phyloP scores from a whole-genome alignment of 2,888 invertebrate genomes.

The Drosophila anceps region DNA sequence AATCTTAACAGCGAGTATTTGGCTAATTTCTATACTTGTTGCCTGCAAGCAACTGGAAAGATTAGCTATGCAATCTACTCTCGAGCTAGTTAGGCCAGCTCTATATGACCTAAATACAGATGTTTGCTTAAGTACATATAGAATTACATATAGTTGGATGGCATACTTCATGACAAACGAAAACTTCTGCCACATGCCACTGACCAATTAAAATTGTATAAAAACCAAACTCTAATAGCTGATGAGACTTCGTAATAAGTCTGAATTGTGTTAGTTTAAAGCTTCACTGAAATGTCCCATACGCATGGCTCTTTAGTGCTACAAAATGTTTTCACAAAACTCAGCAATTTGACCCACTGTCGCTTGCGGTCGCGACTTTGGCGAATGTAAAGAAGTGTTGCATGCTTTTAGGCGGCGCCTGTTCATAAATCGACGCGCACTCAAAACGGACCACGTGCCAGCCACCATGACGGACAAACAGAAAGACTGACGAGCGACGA shows the following conservation, averaged over 20 bases:
- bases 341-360: conserved; percentile 17
- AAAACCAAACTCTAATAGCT: not conserved
- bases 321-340: not conserved
- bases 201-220: too few species aligned
- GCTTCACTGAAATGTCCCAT: not conserved
- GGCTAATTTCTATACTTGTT: too few species aligned
- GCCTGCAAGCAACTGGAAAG: not conserved
- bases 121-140: too few species aligned
- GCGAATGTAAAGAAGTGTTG: conserved; percentile 65
- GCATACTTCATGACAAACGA: not conserved
- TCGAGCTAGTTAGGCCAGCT: too few species aligned
- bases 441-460: conserved; percentile 6
- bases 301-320: not conserved
- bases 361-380: conserved; percentile 12
- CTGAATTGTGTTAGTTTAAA: not conserved
- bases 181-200: not conserved
- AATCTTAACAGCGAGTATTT: too few species aligned
- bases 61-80: not conserved
- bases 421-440: conserved; percentile 65
- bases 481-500: not conserved
- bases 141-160: too few species aligned
- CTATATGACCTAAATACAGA: too few species aligned
- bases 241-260: not conserved
- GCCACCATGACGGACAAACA: not conserved
- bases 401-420: conserved; percentile 67